Evolutionary conservation across 2,888 invertebrate genomes (phyloP), one percentile per base, ranked within the genome.

Genomic region (Mamestra brassicae): DNA sequence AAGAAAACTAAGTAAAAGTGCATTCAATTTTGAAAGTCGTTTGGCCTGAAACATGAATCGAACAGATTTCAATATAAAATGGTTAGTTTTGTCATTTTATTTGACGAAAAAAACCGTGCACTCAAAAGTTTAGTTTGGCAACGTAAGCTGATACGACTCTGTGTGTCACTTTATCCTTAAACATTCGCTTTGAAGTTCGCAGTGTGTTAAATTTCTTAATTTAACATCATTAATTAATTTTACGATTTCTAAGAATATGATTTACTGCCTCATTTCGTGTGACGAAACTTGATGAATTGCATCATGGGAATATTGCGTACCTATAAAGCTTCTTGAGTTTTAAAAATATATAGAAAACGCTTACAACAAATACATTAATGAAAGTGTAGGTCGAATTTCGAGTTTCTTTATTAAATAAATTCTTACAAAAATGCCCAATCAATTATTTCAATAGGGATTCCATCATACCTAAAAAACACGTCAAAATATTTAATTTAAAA

Each of bases 181-280:
- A 64, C 70, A 75, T 74, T 79, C 50, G 42, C 87, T 87, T 86
- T 87, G 87, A 87, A 86, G 74, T 87, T 83, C 26, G 83, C 87
- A 74, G 69, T 61, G 63, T 72, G 52, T 78, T 76, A 38, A 34
- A 52, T 71, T 65, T 76, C 66, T 67, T 78, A 55, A 76, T 80
- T 79, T 78, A 75, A 50, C 8, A 52, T 63, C 68, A 67, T 84
- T 78, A 72, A 71, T 78, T 85, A 74, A 74, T 75, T 67, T 71
- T 52, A 80, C 15, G 67, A 65, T 63, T 74, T 82, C 62, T 74
- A 55, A 80, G 73, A 74, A 71, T 45, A 52, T 67, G 50, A 81
- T 72, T 69, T 78, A 80, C 47, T 42, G 47, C 17, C 55, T 67
- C 63, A 70, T 74, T 72, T 75, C 13, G 61, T 52, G 60, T 60